Base-by-base conservation (phyloP, 2,888 invertebrate species). In the Ditylenchus weischeri region DNA sequence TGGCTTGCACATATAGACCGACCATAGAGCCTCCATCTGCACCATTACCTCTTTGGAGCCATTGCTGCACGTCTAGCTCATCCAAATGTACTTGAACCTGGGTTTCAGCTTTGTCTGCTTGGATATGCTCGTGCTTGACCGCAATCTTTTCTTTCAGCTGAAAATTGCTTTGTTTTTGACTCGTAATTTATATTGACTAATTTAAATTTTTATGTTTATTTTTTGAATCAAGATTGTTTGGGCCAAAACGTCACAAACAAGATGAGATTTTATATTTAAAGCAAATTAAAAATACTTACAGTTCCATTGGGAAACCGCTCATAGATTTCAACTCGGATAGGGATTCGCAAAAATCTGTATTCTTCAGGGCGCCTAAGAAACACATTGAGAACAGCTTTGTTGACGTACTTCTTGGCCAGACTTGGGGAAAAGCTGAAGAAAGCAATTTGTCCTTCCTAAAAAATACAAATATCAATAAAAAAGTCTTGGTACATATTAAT, bases 1-100 rank as follows among this genome's bases (percentile, higher is more conserved):
- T 60, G 21, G 77, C 78, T 8, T 75, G 69, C 36, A 75, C 75
- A 61, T 75, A 75, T 19, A 73, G 35, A 1, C 66, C 75, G 15
- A 73, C 43, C 47, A 36, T 29, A 13, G 59, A 50, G 66, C 51
- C 29, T 67, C 71, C 19, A 19, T 21, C 18, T 51, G 60, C 15
- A 13, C 15, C 49, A 29, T 54, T 54, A 15, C 54, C 60, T 23
- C 43, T 50, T 36, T 73, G 49, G n/a, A 72, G 15, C 72, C 72
- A 72, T 18, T 57, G 54, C 43, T 76, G 68, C 13, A 72, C 75
- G 47, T 72, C 72, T n/a, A 58, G 49, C 23, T 49, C 61, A 29
- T 72, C 69, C 47, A 72, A 29, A 29, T 38, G 64, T n/a, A 72
- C 47, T 21, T 54, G 38, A 19, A 72, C 57, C 49, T 66, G 66